A percentile compares a stretch with the other conserved stretches of the same genome.
Conservation (phyloP, 2,113 vertebrate species). For the Podilymbus podiceps region DNA sequence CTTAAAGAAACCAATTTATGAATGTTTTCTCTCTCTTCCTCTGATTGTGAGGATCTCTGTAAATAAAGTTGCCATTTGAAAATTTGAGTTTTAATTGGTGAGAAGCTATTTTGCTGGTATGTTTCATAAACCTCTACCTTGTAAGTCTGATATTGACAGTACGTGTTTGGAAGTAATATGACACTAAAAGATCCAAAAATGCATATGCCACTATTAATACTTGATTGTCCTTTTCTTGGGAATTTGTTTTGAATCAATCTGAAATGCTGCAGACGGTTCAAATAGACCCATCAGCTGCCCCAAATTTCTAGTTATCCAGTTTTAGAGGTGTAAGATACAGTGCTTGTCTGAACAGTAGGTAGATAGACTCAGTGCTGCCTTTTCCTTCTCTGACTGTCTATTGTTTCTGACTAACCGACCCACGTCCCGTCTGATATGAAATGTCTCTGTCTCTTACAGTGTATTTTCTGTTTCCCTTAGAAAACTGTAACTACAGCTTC, state of each 20-base stretch:
- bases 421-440: slow-evolving; percentile 32
- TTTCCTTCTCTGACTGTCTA: slow-evolving; percentile 34
- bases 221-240: neutral
- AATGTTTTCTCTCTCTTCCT: neutral
- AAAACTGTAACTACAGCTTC: slow-evolving; percentile 96
- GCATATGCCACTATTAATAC: neutral
- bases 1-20: neutral
- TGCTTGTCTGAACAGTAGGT: neutral
- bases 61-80: neutral
- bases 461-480: slow-evolving; percentile 76
- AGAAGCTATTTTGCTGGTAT: neutral
- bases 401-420: slow-evolving; percentile 45
- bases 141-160: neutral
- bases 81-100: neutral
- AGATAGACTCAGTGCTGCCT: slow-evolving; percentile 28
- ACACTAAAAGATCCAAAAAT: neutral
- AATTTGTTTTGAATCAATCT: neutral
- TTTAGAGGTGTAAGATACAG: neutral
- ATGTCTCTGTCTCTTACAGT: slow-evolving; percentile 62
- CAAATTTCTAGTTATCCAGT: neutral
- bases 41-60: neutral
- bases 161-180: neutral
- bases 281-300: neutral
- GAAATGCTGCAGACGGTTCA: neutral
- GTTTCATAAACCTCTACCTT: neutral